Percentiles rank a stretch among this genome's conserved stretches.
Evolutionary conservation across 2,888 invertebrate species (phyloP).

Genomic region (Uropetala carovei): DNA sequence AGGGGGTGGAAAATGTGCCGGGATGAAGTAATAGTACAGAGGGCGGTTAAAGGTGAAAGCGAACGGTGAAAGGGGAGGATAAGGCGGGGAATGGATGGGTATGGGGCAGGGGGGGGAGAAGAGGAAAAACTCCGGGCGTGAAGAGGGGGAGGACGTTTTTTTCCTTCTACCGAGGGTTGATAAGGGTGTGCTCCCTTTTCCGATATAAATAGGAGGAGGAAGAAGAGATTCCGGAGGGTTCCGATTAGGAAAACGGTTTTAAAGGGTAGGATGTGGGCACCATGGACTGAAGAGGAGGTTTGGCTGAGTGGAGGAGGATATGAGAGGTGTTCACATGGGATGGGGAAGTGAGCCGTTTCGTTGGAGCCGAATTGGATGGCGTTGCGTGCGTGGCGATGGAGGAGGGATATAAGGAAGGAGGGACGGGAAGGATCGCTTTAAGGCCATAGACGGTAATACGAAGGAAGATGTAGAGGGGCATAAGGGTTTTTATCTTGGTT

Average conservation of each 20-base stretch:
- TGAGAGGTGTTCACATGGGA: neutral
- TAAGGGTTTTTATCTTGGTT: neutral
- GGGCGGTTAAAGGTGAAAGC: neutral
- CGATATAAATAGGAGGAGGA: neutral
- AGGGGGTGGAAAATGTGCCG: too few species aligned
- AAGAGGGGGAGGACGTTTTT: neutral
- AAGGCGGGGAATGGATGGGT: neutral
- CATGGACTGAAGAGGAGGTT: neutral
- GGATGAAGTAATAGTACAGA: too few species aligned
- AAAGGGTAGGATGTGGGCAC: neutral
- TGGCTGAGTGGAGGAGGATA: neutral
- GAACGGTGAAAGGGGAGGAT: neutral
- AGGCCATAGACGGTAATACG: neutral
- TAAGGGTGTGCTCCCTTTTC: neutral
- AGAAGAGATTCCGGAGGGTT: neutral
- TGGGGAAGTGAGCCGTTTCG: neutral
- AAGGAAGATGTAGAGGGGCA: neutral
- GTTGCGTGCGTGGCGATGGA: neutral
- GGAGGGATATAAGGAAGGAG: neutral
- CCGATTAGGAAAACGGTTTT: slow-evolving; percentile 19
- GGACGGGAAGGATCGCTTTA: neutral
- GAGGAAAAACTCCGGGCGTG: neutral
- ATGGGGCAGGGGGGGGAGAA: neutral
- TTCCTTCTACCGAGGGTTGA: neutral
- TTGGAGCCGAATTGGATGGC: neutral